A percentile compares a stretch with the other conserved stretches of the same genome.
These are phyloP conservation scores for Oreortyx pictus DNA, from an alignment of 2,797 vertebrate species.

Conservation along the genomic window DNA sequence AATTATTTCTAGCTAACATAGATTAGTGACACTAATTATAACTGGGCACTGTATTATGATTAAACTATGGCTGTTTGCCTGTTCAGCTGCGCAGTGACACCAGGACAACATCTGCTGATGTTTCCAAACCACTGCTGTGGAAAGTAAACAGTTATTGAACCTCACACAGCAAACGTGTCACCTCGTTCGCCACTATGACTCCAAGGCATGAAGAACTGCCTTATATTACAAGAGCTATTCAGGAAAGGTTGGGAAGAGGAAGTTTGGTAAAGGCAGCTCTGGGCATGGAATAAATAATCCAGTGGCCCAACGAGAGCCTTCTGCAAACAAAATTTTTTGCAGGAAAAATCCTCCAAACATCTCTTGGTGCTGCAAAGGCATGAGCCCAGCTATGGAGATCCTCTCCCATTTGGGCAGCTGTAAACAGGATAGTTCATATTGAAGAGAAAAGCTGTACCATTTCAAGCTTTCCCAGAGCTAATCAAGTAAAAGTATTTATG, in stretches of 20 bases:
- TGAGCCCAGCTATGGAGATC: accelerated
- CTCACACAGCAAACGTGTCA: background rate
- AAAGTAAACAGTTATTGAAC: background rate
- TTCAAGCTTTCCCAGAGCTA: background rate
- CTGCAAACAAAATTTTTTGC: background rate
- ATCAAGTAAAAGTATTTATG: background rate
- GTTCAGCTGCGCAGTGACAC: background rate
- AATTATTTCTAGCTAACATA: background rate
- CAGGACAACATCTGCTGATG: background rate
- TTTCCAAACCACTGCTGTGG: background rate
- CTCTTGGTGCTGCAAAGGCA: accelerated
- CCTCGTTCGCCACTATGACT: background rate
- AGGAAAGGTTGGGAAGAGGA: background rate
- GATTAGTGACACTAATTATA: background rate
- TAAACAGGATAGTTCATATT: background rate
- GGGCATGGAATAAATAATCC: background rate
- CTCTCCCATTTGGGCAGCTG: accelerated
- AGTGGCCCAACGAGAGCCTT: background rate
- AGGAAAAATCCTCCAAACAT: background rate
- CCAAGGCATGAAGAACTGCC: background rate
- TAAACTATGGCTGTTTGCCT: background rate
- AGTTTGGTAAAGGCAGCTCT: background rate
- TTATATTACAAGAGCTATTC: background rate
- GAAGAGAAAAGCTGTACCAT: background rate
- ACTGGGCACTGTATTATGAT: background rate